A percentile compares a stretch with the other conserved stretches of the same genome.
Conservation (phyloP, 2,888 invertebrate genomes). For the Teleiodes luculella region DNA sequence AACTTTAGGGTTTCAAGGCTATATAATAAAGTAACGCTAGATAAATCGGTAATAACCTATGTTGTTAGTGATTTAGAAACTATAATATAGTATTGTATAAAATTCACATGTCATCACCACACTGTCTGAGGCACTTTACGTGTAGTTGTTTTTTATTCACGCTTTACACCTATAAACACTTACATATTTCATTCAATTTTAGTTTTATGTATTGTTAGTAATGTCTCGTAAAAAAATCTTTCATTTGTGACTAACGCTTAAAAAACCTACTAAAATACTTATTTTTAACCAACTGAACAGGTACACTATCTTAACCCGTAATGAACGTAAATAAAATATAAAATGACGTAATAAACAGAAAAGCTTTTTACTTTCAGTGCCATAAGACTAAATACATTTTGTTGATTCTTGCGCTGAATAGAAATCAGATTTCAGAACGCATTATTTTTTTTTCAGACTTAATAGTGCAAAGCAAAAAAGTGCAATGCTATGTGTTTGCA, state of each 20-base stretch:
- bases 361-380: neutral
- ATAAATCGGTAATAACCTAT: too few relatives aligned
- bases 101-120: conserved; percentile 19
- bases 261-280: neutral
- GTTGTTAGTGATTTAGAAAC: neutral
- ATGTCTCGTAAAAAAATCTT: neutral
- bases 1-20: too few relatives aligned
- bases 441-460: too few relatives aligned
- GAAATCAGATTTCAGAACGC: too few relatives aligned
- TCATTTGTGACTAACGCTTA: neutral
- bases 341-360: neutral
- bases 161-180: neutral
- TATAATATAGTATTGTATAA: conserved; percentile 48
- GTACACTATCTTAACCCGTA: too few relatives aligned
- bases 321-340: too few relatives aligned
- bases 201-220: neutral
- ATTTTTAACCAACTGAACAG: neutral
- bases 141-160: neutral
- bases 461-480: too few relatives aligned
- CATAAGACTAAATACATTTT: neutral
- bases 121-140: neutral
- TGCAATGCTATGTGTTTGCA: too few relatives aligned
- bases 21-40: too few relatives aligned
- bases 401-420: too few relatives aligned
- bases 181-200: neutral